phyloP scores from a whole-genome alignment of 1,140 invertebrate genomes.

The Pseudomyrmex pallidus region DNA sequence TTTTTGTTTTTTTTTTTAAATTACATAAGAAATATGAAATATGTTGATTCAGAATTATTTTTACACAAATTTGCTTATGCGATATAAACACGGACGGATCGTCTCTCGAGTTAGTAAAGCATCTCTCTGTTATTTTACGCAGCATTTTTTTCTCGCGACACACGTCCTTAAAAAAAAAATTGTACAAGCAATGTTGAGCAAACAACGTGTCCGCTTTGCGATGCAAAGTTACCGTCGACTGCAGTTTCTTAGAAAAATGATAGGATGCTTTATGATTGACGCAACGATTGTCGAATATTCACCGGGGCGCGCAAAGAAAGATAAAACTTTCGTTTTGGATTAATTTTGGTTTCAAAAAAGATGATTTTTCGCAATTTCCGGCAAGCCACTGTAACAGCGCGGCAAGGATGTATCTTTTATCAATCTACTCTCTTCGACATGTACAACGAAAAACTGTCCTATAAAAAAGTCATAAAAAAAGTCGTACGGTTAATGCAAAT shows the following conservation, averaged over 20 bases:
- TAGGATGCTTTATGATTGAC: conserved; percentile 39
- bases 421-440: background rate
- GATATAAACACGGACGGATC: background rate
- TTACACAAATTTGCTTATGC: background rate
- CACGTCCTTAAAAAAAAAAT: conserved; percentile 26
- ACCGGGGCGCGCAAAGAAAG: background rate
- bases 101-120: background rate
- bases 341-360: background rate
- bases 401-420: background rate
- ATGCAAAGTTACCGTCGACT: conserved; percentile 34
- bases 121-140: conserved; percentile 15
- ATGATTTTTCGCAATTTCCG: background rate
- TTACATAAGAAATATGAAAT: background rate
- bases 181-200: conserved; percentile 19
- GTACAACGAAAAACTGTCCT: too few species aligned
- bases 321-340: conserved; percentile 1
- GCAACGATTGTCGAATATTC: conserved; percentile 28
- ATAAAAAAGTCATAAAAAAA: too few species aligned
- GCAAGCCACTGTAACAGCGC: background rate
- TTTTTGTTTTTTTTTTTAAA: background rate
- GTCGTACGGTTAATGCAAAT: too few species aligned
- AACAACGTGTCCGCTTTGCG: conserved; percentile 26
- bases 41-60: background rate
- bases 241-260: conserved; percentile 50
- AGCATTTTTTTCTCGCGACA: background rate